Evolutionary conservation across 2,888 invertebrate species (phyloP).

Genomic region (Auanema sp.): DNA sequence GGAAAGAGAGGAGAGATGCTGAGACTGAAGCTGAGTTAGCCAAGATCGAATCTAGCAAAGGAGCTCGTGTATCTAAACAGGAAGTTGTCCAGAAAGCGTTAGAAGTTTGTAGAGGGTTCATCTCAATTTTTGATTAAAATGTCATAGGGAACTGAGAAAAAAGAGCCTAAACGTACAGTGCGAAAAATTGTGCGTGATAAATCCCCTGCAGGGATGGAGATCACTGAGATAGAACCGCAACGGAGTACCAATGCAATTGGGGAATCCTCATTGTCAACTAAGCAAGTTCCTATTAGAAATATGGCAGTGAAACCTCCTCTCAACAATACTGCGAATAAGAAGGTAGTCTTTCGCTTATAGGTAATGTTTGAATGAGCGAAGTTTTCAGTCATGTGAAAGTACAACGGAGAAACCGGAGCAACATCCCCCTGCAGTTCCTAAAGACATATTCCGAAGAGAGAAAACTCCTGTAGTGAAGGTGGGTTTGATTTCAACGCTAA

Average conservation of each 20-base stretch:
- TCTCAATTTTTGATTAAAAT: neutral
- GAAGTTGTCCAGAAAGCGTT: neutral
- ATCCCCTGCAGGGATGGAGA: no score
- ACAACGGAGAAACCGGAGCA: neutral
- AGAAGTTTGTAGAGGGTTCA: neutral
- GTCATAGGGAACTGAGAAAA: constrained; percentile 8
- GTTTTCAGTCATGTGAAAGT: neutral
- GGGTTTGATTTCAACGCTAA: neutral
- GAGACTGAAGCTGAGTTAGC: constrained; percentile 43
- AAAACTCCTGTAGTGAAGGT: constrained; percentile 15
- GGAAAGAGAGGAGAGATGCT: constrained; percentile 47
- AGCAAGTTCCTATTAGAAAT: no score
- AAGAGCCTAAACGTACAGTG: constrained; percentile 29
- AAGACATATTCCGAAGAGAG: constrained; percentile 10
- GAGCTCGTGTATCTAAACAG: constrained; percentile 1
- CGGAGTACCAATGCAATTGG: no score
- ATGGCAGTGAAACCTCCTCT: no score
- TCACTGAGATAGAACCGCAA: no score
- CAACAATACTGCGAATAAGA: no score
- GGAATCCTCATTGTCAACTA: no score
- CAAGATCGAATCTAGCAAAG: constrained; percentile 34
- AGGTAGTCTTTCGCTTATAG: no score
- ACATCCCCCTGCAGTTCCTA: neutral
- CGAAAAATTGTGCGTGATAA: constrained; percentile 25
- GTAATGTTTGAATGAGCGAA: neutral